phyloP scores from a whole-genome alignment of 2,113 vertebrate species.

The Cygnus atratus region DNA sequence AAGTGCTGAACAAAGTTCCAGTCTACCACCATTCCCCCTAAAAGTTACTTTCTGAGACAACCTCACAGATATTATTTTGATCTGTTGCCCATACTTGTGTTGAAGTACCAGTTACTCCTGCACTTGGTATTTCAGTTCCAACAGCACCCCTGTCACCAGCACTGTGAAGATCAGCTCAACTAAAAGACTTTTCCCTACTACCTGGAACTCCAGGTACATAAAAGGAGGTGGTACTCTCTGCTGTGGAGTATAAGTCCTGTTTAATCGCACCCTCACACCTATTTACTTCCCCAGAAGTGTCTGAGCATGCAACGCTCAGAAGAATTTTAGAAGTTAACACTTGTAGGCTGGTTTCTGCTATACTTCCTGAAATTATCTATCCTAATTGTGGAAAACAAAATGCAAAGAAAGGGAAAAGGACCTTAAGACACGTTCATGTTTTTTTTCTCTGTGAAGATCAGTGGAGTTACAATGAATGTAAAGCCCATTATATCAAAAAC shows the following conservation, averaged over 20 bases:
- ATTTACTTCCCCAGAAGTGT: neutral
- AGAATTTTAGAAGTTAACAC: neutral
- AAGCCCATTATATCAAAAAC: neutral
- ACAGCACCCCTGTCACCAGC: neutral
- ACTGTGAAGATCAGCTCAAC: neutral
- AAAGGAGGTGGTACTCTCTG: neutral
- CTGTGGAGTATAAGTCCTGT: neutral
- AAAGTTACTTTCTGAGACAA: neutral
- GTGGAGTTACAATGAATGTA: neutral
- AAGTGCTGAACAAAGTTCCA: neutral
- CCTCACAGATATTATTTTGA: neutral
- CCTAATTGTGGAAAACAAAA: neutral
- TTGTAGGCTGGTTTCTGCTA: neutral
- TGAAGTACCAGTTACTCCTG: neutral
- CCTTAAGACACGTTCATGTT: neutral
- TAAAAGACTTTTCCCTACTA: neutral
- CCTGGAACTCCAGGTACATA: neutral
- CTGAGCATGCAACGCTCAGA: neutral
- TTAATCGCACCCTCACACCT: neutral
- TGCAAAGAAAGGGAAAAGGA: neutral
- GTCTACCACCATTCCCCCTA: neutral
- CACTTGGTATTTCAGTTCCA: neutral
- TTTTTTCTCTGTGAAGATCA: neutral
- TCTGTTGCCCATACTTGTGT: neutral
- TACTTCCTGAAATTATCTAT: neutral